phyloP scores from a whole-genome alignment of 23 tunicate genomes.

The Trididemnum nubilum region DNA sequence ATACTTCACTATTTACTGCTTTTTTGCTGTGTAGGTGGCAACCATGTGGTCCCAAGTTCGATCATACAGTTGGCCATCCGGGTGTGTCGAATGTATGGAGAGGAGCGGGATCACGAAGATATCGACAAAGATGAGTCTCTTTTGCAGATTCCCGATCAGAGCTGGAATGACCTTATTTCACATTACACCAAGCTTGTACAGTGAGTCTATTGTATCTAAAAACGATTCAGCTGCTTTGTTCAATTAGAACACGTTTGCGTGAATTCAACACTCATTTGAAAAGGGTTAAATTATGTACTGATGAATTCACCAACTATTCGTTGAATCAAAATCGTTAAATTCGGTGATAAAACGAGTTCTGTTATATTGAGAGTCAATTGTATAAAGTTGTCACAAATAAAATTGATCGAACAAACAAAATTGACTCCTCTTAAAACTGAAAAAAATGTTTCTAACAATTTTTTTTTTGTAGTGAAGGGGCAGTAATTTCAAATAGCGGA shows the following conservation, averaged over 20 bases:
- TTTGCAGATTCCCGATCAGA: conserved; percentile 43
- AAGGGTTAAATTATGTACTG: no score
- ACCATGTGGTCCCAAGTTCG: conserved; percentile 53
- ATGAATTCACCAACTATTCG: no score
- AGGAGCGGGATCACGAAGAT: conserved; percentile 87
- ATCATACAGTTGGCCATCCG: conserved; percentile 54
- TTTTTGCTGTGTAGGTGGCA: conserved; percentile 37
- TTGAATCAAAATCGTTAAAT: no score
- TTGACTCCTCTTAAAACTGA: no score
- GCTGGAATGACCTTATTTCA: conserved; percentile 49
- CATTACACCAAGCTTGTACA: conserved; percentile 69
- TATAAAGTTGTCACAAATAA: no score
- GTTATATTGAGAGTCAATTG: no score
- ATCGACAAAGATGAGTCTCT: conserved; percentile 63
- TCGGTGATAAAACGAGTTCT: no score
- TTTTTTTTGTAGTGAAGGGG: conserved; percentile 69
- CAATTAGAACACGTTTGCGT: no score
- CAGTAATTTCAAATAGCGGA: conserved; percentile 59
- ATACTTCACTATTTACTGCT: no score
- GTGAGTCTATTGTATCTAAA: conserved; percentile 33
- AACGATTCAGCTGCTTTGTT: background rate
- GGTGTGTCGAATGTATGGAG: conserved; percentile 58
- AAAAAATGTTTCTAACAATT: background rate
- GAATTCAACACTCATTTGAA: no score
- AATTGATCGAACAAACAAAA: no score